These are phyloP conservation scores for Catalaphyllia jardinei DNA, from an alignment of 64 coral and sea anemone species.

Conservation along the genomic window DNA sequence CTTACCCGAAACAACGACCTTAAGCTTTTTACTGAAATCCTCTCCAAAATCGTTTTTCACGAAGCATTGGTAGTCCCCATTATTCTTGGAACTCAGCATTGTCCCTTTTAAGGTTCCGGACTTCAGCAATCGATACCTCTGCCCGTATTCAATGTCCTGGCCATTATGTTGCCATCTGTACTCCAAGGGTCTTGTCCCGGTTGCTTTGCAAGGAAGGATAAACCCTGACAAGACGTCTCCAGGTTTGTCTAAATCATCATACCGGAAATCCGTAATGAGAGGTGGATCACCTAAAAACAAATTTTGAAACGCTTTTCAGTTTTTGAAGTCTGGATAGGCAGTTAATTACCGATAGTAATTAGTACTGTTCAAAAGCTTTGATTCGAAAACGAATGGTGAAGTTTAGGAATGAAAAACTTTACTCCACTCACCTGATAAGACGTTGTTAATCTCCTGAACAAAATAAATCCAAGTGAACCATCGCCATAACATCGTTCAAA, in stretches of 20 bases:
- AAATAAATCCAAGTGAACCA: neutral
- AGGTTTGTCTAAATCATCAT: neutral
- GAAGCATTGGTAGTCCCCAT: neutral
- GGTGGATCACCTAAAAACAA: neutral
- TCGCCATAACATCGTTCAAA: neutral
- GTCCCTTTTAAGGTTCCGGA: neutral
- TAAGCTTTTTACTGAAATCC: slow-evolving; percentile 7
- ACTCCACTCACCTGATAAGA: neutral
- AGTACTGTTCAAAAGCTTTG: too few species aligned
- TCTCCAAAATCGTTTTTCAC: neutral
- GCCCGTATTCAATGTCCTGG: neutral
- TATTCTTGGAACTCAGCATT: neutral
- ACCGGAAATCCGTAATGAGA: neutral
- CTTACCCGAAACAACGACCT: neutral
- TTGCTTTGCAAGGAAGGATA: neutral
- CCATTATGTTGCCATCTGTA: slow-evolving; percentile 6
- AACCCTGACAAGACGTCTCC: slow-evolving; percentile 6
- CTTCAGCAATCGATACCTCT: neutral
- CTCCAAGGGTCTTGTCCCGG: neutral
- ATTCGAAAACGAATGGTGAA: too few species aligned
- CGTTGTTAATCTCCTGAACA: neutral
- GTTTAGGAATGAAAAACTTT: neutral
- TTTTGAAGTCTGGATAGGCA: too few species aligned
- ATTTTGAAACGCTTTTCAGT: too few species aligned
- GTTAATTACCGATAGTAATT: too few species aligned